Evolutionary conservation across 2,888 invertebrate species (phyloP).

Genomic region (Platycheirus albimanus): DNA sequence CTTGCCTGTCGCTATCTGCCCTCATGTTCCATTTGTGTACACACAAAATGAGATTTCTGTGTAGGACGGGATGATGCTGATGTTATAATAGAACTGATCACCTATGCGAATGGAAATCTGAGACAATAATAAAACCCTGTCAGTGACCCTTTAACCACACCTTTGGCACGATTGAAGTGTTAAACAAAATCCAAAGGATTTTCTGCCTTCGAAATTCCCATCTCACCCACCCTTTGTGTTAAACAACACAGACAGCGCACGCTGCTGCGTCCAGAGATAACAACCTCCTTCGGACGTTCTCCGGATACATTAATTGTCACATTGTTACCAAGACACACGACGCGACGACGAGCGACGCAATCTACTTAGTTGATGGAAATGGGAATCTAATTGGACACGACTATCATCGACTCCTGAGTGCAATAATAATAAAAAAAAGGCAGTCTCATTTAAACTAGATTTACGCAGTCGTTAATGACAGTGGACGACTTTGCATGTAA

Average conservation of each 20-base stretch:
- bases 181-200: neutral
- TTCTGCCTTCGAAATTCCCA: constrained; percentile 11
- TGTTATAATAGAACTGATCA: constrained; percentile 46
- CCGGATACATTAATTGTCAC: constrained; percentile 60
- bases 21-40: constrained; percentile 13
- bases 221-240: constrained; percentile 57
- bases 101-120: constrained; percentile 11
- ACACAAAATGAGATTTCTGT: constrained; percentile 55
- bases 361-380: neutral
- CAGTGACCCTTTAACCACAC: constrained; percentile 42
- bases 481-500: constrained; percentile 2
- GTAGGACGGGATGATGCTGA: constrained; percentile 53
- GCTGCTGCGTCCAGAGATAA: neutral
- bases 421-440: constrained; percentile 36
- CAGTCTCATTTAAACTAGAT: constrained; percentile 56
- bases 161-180: constrained; percentile 33
- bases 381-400: constrained; percentile 58
- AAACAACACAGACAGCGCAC: neutral
- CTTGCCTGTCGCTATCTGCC: constrained; percentile 4
- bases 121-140: constrained; percentile 25
- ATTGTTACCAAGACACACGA: constrained; percentile 55
- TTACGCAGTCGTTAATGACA: constrained; percentile 45
- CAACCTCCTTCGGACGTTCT: constrained; percentile 13
- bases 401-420: constrained; percentile 19
- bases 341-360: neutral